phyloP scores from a whole-genome alignment of 2,113 vertebrate genomes.

The Elanus axillaris region DNA sequence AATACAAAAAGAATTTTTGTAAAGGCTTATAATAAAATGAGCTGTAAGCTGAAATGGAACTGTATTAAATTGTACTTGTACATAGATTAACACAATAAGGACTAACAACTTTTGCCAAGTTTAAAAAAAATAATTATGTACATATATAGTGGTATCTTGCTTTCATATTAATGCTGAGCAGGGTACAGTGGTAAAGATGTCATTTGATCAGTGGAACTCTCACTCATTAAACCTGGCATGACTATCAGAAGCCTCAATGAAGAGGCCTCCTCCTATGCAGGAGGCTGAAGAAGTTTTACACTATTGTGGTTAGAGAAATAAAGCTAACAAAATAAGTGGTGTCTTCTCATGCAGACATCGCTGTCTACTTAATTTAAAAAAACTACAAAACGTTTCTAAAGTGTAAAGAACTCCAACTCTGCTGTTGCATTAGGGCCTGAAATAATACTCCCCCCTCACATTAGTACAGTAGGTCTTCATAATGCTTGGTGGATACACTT shows the following conservation, averaged over 20 bases:
- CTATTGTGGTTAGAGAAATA: background rate
- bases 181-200: background rate
- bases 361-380: background rate
- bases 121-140: background rate
- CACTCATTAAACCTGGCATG: background rate
- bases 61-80: background rate
- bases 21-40: background rate
- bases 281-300: background rate
- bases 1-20: background rate
- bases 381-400: background rate
- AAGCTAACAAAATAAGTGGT: background rate
- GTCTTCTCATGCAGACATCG: background rate
- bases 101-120: background rate
- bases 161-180: background rate
- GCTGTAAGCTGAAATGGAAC: background rate
- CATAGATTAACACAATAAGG: background rate
- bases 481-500: background rate
- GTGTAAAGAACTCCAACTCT: background rate
- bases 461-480: background rate
- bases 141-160: background rate
- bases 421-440: background rate
- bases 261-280: background rate
- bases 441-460: background rate
- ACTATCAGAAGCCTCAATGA: background rate
- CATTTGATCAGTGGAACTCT: background rate